Conservation (phyloP, 2,797 vertebrate species). For the Peromyscus eremicus region DNA sequence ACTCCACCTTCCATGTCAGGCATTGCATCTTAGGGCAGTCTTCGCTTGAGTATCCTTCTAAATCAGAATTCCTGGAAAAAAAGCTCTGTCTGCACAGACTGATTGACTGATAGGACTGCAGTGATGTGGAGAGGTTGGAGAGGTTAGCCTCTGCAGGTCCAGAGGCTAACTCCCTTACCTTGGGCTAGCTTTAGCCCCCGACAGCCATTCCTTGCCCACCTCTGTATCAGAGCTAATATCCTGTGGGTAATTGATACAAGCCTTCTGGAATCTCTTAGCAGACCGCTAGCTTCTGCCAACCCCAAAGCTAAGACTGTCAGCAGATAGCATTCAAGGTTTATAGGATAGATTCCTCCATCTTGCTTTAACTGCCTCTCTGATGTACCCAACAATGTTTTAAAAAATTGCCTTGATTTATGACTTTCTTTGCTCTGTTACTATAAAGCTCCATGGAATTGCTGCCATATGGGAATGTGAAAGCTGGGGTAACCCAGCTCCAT, state of each 20-base stretch:
- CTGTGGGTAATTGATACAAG: neutral
- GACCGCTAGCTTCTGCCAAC: neutral
- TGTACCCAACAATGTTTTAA: neutral
- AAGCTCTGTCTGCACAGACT: neutral
- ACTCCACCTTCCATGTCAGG: neutral
- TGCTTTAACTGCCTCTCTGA: neutral
- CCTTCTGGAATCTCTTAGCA: neutral
- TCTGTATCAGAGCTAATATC: neutral
- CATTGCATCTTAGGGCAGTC: neutral
- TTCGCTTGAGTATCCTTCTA: slow-evolving; percentile 31
- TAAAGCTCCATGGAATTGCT: neutral
- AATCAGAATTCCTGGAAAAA: neutral
- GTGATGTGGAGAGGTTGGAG: neutral
- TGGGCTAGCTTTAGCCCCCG: neutral
- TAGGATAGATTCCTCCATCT: neutral
- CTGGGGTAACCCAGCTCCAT: neutral
- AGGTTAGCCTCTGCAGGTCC: neutral
- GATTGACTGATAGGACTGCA: neutral
- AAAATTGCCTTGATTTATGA: neutral
- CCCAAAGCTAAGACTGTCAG: neutral
- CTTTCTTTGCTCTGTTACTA: neutral
- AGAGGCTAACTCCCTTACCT: too few relatives aligned
- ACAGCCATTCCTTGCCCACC: neutral
- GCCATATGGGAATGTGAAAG: too few relatives aligned
- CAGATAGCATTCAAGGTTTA: neutral